Evolutionary conservation across 2,113 vertebrate species (phyloP).

Genomic region (Cephalopholis sonnerati): DNA sequence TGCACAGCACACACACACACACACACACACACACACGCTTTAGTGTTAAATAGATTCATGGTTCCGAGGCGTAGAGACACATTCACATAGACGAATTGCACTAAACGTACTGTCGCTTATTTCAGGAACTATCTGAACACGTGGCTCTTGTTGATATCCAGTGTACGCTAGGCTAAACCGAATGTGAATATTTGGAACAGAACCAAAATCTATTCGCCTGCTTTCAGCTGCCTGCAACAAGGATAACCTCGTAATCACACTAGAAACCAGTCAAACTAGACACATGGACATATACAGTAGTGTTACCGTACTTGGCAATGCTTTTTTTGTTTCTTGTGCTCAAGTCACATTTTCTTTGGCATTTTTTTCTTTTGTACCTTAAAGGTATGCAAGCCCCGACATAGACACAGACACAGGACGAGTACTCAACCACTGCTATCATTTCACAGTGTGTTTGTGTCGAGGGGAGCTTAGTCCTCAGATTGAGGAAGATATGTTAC

Average conservation of each 20-base stretch:
- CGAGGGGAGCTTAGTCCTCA: constrained; percentile 79
- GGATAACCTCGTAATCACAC: constrained; percentile 49
- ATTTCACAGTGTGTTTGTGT: constrained; percentile 72
- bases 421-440: constrained; percentile 44
- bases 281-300: constrained; percentile 18
- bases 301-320: constrained; percentile 44
- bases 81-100: constrained; percentile 59
- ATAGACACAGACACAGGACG: constrained; percentile 57
- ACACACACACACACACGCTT: constrained; percentile 9
- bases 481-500: constrained; percentile 83
- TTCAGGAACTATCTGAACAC: constrained; percentile 47
- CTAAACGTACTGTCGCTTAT: constrained; percentile 56
- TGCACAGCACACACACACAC: constrained; percentile 26
- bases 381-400: constrained; percentile 82
- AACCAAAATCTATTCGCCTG: constrained; percentile 58
- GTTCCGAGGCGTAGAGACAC: constrained; percentile 27
- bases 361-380: constrained; percentile 85
- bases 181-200: constrained; percentile 55
- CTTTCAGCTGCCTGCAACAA: constrained; percentile 60
- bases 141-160: constrained; percentile 1
- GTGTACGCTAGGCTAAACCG: constrained; percentile 11
- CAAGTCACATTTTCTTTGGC: constrained; percentile 71
- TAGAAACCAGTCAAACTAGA: constrained; percentile 44
- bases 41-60: constrained; percentile 1
- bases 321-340: constrained; percentile 52